Base-by-base conservation (phyloP, 1,140 invertebrate species). In the Zaprionus camerounensis region DNA sequence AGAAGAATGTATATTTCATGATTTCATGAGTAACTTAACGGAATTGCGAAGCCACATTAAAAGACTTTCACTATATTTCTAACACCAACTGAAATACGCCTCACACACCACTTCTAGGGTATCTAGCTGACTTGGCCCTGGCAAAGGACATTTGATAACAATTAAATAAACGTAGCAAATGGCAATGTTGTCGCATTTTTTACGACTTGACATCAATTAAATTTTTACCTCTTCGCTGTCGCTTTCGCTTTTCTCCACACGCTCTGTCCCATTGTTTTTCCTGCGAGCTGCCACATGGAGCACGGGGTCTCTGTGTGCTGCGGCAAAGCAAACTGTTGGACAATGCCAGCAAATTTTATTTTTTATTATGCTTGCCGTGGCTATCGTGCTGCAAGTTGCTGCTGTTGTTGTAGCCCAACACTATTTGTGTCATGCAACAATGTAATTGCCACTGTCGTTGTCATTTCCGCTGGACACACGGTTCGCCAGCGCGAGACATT, bases 361-460 rank as follows among this genome's bases (percentile, higher is more conserved):
- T 73, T 71, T 71, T 82, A 66, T 71, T 63, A 66, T 56, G 51
- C 28, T 64, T 68, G 76, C 69, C 68, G 65, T 73, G 58, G 34
- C 58, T 70, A 64, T 80, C 76, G 67, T 74, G 72, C 24, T 69
- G 57, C 28, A 22, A 59, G 17, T 28, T 69, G 22, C 38, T 76
- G 56, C 20, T 68, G 70, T 59, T 63, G 70, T 36, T 73, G 71
- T 64, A 70, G 67, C 55, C 66, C 78, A 91, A 91, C 86, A 91
- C 86, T 87, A 85, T 91, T 92, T 91, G 86, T 92, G 91, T 92
- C 91, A 92, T 92, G 91, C 90, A 92, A 91, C 91, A 91, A 91
- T 92, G 91, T 92, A 92, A 92, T 92, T 91, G 91, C 91, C 91
- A 92, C 83, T 92, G 91, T 91, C 91, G 91, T 92, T 92, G 91